These are phyloP conservation scores for Corythornis madagascariensis DNA, from an alignment of 2,113 vertebrate genomes.

Conservation along the genomic window DNA sequence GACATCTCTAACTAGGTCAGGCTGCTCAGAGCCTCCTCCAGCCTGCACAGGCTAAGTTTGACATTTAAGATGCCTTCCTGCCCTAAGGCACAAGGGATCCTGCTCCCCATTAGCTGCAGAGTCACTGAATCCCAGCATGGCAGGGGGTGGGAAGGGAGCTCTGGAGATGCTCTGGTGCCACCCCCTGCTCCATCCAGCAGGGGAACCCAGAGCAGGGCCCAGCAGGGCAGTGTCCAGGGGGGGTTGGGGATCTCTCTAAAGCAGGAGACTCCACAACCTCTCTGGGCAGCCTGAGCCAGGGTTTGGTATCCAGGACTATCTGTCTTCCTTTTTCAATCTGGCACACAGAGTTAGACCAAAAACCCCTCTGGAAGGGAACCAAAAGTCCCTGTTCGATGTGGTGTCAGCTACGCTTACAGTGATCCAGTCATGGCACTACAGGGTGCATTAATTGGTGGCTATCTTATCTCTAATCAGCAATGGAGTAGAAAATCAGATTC, in stretches of 20 bases:
- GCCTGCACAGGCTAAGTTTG: not conserved
- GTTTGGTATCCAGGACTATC: not conserved
- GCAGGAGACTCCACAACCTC: too few species aligned
- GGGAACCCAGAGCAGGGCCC: too few species aligned
- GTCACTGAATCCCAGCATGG: too few species aligned
- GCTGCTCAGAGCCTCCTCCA: too few species aligned
- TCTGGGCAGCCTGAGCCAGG: too few species aligned
- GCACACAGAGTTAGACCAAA: not conserved
- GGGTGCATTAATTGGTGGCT: not conserved
- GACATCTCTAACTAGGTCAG: too few species aligned
- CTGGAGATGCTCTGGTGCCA: too few species aligned
- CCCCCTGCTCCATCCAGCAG: too few species aligned
- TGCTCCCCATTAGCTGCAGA: not conserved
- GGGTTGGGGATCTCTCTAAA: too few species aligned
- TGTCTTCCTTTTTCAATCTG: not conserved
- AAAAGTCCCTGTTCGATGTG: not conserved
- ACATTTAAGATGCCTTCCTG: not conserved
- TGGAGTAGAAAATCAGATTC: not conserved
- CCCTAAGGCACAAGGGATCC: not conserved
- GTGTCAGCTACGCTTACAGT: fast-evolving
- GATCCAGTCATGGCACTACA: too few species aligned
- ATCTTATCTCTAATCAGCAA: not conserved
- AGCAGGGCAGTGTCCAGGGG: too few species aligned
- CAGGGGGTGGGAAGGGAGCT: too few species aligned
- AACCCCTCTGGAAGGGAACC: not conserved